phyloP scores from a whole-genome alignment of 2,113 vertebrate species.

The Pygoscelis adeliae region DNA sequence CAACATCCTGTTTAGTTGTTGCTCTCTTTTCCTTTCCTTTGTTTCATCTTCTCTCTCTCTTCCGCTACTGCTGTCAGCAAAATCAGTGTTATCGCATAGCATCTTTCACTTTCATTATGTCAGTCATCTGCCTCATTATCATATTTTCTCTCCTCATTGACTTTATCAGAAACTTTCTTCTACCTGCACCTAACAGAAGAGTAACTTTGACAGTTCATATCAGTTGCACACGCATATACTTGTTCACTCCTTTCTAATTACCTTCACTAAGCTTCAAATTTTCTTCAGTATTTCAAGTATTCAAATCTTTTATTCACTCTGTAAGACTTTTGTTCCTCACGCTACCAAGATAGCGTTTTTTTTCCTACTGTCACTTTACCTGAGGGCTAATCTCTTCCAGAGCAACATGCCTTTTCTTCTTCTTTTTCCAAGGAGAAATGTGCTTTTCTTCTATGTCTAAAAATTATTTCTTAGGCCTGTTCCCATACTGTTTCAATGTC shows the following conservation, averaged over 20 bases:
- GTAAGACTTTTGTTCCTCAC: not conserved
- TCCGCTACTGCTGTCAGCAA: not conserved
- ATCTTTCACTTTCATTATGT: not conserved
- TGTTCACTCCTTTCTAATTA: not conserved
- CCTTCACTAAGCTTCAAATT: not conserved
- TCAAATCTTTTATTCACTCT: not conserved
- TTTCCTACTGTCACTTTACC: not conserved
- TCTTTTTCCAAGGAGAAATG: not conserved
- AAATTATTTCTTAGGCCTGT: not conserved
- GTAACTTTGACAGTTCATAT: not conserved
- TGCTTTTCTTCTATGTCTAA: not conserved
- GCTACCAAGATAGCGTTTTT: rapidly evolving
- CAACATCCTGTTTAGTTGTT: not conserved
- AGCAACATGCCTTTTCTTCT: rapidly evolving
- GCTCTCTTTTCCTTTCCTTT: not conserved
- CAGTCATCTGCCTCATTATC: not conserved
- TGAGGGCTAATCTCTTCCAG: not conserved
- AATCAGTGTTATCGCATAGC: not conserved
- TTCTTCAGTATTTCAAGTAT: not conserved
- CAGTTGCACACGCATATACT: not conserved
- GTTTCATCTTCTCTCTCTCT: not conserved
- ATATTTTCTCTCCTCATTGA: not conserved
- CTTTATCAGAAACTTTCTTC: not conserved
- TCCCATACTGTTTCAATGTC: not conserved
- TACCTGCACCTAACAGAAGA: not conserved